These are phyloP conservation scores for Gadus chalcogrammus DNA, from an alignment of 2,113 vertebrate genomes.

Conservation along the genomic window DNA sequence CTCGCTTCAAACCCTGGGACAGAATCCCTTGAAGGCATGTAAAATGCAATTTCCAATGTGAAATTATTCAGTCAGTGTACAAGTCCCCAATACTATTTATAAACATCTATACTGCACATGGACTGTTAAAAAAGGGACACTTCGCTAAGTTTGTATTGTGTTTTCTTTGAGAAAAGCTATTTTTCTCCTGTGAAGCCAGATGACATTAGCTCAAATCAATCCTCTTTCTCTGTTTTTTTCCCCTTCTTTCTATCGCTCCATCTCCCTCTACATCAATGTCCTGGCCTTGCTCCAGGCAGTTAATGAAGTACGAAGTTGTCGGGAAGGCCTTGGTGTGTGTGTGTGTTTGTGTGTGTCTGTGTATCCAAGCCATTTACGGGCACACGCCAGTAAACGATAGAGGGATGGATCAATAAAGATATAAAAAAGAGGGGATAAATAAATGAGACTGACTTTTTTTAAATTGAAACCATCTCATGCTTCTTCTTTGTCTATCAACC, in stretches of 20 bases:
- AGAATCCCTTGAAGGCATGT: too few relatives aligned
- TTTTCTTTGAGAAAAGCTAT: too few relatives aligned
- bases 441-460: not conserved
- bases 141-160: too few relatives aligned
- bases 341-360: slow-evolving; percentile 16
- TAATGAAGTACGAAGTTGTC: slow-evolving; percentile 63
- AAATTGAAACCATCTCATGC: not conserved
- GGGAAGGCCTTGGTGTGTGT: slow-evolving; percentile 27
- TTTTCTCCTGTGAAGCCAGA: slow-evolving; percentile 15
- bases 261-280: slow-evolving; percentile 37
- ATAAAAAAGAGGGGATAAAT: not conserved
- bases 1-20: too few relatives aligned
- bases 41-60: too few relatives aligned
- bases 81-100: too few relatives aligned
- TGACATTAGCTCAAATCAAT: slow-evolving; percentile 40
- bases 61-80: too few relatives aligned
- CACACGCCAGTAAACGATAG: slow-evolving; percentile 8
- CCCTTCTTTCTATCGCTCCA: slow-evolving; percentile 12
- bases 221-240: slow-evolving; percentile 1
- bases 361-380: slow-evolving; percentile 4
- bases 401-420: slow-evolving; percentile 14
- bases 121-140: too few relatives aligned
- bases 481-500: not conserved
- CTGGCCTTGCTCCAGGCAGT: slow-evolving; percentile 50
- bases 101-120: too few relatives aligned